These are phyloP conservation scores for Potorous gilbertii DNA, from an alignment of 2,797 vertebrate species.

Conservation along the genomic window DNA sequence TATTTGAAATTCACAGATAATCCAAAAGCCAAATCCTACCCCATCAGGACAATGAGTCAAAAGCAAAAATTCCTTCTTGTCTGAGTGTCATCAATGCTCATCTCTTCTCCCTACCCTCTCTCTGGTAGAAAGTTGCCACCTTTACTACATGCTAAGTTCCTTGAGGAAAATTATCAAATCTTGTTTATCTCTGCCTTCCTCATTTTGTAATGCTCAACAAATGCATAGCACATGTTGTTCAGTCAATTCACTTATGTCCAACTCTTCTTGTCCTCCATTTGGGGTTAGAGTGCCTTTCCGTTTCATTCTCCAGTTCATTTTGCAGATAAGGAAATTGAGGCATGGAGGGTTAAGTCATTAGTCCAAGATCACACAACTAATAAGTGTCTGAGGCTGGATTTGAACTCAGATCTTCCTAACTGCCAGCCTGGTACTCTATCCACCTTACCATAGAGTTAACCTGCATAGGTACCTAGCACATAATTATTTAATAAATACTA, in stretches of 20 bases:
- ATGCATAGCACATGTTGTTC: neutral
- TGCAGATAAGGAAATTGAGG: neutral
- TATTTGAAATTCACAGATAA: conserved; percentile 68
- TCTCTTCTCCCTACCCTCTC: neutral
- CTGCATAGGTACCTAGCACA: neutral
- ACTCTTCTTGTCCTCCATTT: neutral
- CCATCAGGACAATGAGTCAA: conserved; percentile 35
- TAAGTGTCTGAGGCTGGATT: neutral
- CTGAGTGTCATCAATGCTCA: neutral
- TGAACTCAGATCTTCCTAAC: neutral
- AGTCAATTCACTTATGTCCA: neutral
- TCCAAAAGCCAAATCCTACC: conserved; percentile 53
- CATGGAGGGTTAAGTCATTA: neutral
- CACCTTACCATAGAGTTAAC: neutral
- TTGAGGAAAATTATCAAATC: neutral
- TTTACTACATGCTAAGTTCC: neutral
- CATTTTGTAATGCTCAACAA: neutral
- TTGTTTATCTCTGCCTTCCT: neutral
- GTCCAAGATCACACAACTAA: neutral
- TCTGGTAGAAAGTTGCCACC: neutral
- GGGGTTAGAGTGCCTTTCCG: neutral
- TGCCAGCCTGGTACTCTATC: neutral
- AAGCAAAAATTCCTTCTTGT: conserved; percentile 57
- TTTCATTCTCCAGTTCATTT: neutral
- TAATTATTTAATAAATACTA: neutral